Conservation (phyloP, 2,797 vertebrate species). For the Periparus ater region DNA sequence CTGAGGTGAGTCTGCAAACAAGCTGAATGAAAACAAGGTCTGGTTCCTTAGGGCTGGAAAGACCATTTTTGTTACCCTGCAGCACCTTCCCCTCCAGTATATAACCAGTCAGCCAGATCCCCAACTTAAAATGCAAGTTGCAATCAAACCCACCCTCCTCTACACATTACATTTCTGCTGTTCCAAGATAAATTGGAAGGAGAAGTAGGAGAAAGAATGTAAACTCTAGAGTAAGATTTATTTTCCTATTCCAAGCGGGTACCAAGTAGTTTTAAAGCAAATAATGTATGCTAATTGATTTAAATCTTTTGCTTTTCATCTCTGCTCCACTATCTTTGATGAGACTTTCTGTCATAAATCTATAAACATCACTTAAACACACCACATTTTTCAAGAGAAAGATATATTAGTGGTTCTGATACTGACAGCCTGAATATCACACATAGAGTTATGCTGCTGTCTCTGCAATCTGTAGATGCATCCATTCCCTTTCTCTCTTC, state of each 20-base stretch:
- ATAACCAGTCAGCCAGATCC: background rate
- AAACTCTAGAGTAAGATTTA: background rate
- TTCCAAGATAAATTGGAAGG: background rate
- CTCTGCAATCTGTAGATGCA: background rate
- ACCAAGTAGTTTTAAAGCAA: constrained; percentile 23
- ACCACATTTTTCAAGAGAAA: background rate
- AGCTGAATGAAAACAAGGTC: too few species aligned
- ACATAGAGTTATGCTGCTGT: background rate
- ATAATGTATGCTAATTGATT: constrained; percentile 1
- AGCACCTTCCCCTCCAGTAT: background rate
- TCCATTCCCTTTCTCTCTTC: background rate
- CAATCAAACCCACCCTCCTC: background rate
- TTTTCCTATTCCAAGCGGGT: background rate
- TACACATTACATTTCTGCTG: background rate
- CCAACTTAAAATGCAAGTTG: background rate
- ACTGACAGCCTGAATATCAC: background rate
- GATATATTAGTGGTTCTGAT: background rate
- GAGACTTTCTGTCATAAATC: background rate
- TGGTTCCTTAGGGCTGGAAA: background rate
- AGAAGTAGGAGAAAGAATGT: background rate
- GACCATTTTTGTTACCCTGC: background rate
- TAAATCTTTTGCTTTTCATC: background rate
- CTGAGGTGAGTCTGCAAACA: background rate
- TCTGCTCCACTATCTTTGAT: background rate
- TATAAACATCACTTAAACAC: background rate